Base-by-base conservation (phyloP, 2,888 invertebrate genomes). In the Cheiracanthium punctorium region DNA sequence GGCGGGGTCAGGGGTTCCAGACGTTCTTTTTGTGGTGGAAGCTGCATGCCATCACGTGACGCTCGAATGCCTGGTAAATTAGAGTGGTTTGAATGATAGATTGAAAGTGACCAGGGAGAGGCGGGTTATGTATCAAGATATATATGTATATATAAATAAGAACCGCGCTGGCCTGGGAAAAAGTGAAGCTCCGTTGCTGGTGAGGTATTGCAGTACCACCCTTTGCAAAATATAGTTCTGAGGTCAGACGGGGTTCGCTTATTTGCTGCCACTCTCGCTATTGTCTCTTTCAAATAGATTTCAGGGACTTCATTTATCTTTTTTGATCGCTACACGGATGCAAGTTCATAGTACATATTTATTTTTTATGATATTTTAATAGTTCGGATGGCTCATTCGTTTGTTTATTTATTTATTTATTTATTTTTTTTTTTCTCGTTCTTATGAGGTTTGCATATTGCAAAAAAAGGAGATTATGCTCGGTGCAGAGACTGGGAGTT, bases 251-350 rank as follows among this genome's bases (percentile, higher is more conserved):
- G 74, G 82, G 74, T 84, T 74, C 69, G 20, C 72, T 41, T 17
- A 30, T 72, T 76, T 73, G 71, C 41, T 43, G 24, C 32, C 65
- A 58, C 70, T 77, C n/a, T n/a, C n/a, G 58, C 79, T 64, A 84
- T 84, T 84, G 84, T 84, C 79, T 84, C 24, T 84, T 65, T 58
- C 84, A 74, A 82, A 79, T 79, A 79, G 84, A 84, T 79, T 79
- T 41, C 24, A 14, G 65, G 28, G 30, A 14, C 1, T 74, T 33
- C 73, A 84, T 84, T 84, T 67, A 84, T 84, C 79, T 73, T 33
- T 24, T 4, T 2, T 41, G 74, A 71, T 58, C 30, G 12, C 20
- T 24, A 58, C 58, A 24, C 58, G 58, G 58, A 58, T 58, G 24
- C 58, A 58, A 24, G 58, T 7, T 48, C 48, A 24, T 24, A 58